Base-by-base conservation (phyloP, 1,140 invertebrate genomes). In the Psilanteris sp. region DNA sequence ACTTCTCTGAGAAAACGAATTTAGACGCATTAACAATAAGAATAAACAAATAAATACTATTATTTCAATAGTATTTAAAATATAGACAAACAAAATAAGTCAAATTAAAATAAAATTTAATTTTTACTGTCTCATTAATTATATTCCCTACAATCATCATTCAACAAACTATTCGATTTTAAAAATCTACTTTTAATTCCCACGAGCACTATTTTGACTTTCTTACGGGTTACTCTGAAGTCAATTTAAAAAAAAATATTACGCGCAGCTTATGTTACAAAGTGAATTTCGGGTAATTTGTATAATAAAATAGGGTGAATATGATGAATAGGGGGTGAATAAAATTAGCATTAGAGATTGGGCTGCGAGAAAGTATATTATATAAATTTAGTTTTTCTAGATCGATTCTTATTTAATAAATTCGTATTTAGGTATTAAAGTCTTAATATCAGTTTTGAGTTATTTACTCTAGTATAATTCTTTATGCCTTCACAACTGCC, bases 211-310 rank as follows among this genome's bases (percentile, higher is more conserved):
- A 24, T 54, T 67, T 67, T 46, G 31, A 41, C 8, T 39, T 5
- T 16, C 18, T n/a, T 7, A 13, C 7, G 11, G 32, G 4, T 22
- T 26, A 32, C n/a, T 27, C 11, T 16, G 11, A 7, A 62, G 55
- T 72, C 68, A 72, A 72, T 72, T 71, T 68, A 16, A 31, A 62
- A 57, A 68, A 72, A 72, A 55, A 72, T 55, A 54, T 71, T 39
- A 22, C 48, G 11, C 9, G n/a, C 16, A 18, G n/a, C n/a, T 37
- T 61, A 10, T 34, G 29, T 48, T 50, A 55, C 41, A 57, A 72
- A 64, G 57, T 72, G 68, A 64, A 72, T 64, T 64, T 72, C 15
- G 16, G 18, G 31, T 64, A 57, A 61, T 57, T 64, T 57, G 41
- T 64, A 50, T 57, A 72, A 48, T 71, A 57, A 72, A 72, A 57